Conservation (phyloP, 2,888 invertebrate species). For the Thalpophila matura region DNA sequence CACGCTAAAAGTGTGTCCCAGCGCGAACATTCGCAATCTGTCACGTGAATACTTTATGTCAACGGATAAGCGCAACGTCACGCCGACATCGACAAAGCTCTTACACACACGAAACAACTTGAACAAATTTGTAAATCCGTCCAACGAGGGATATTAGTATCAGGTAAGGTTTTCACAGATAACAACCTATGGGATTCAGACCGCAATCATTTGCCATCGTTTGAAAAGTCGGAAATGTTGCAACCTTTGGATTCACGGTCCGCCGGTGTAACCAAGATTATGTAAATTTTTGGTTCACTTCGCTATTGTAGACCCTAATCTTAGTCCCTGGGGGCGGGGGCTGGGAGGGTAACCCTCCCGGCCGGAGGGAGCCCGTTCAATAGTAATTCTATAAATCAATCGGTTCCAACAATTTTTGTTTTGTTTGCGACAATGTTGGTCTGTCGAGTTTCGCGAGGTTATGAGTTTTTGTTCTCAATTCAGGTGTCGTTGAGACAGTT, state of each 20-base stretch:
- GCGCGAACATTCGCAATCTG: conserved; percentile 45
- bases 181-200: conserved; percentile 54
- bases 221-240: conserved; percentile 55
- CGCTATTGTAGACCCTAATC: conserved; percentile 77
- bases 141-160: conserved; percentile 40
- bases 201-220: conserved; percentile 61
- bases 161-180: conserved; percentile 56
- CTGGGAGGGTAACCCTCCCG: conserved; percentile 56
- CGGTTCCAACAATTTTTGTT: conserved; percentile 63
- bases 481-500: conserved; percentile 47
- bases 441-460: conserved; percentile 38
- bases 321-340: conserved; percentile 64
- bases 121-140: conserved; percentile 31
- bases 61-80: conserved; percentile 12
- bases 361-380: conserved; percentile 62
- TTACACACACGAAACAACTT: conserved; percentile 31
- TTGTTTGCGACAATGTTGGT: conserved; percentile 60
- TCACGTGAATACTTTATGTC: conserved; percentile 55
- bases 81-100: conserved; percentile 14
- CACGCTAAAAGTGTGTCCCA: conserved; percentile 40
- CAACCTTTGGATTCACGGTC: conserved; percentile 54
- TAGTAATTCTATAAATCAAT: conserved; percentile 85
- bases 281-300: conserved; percentile 79
- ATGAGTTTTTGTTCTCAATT: conserved; percentile 52
- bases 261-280: conserved; percentile 68